These are phyloP conservation scores for Trichonephila clavata DNA, from an alignment of 1,140 invertebrate species.

Conservation along the genomic window DNA sequence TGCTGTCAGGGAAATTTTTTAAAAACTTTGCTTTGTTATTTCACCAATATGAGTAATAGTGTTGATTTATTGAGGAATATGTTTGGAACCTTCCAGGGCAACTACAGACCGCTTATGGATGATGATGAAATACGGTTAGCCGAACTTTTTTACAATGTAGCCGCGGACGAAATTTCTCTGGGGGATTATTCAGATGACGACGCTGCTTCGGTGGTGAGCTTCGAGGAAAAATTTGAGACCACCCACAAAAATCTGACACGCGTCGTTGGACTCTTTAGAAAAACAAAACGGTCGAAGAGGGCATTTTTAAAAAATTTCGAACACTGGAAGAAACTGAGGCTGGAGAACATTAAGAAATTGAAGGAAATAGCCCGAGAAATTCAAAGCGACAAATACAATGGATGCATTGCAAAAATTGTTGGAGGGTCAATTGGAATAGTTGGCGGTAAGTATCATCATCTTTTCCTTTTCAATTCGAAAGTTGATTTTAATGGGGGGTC, in stretches of 20 bases:
- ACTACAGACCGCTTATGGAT: no score
- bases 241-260: background rate
- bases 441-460: background rate
- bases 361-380: background rate
- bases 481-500: no score
- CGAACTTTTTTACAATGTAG: no score
- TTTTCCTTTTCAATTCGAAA: no score
- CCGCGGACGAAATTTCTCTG: no score
- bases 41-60: no score
- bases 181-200: background rate
- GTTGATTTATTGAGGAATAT: no score
- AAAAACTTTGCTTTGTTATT: no score
- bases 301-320: background rate
- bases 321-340: background rate
- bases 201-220: background rate
- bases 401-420: background rate
- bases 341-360: background rate
- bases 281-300: background rate
- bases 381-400: background rate
- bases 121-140: no score
- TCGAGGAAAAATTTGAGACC: background rate
- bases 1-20: no score
- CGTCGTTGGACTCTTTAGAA: background rate
- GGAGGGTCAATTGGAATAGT: background rate
- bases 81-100: no score